Conservation (phyloP, 2,888 invertebrate species). For the Microdon myrmicae region DNA sequence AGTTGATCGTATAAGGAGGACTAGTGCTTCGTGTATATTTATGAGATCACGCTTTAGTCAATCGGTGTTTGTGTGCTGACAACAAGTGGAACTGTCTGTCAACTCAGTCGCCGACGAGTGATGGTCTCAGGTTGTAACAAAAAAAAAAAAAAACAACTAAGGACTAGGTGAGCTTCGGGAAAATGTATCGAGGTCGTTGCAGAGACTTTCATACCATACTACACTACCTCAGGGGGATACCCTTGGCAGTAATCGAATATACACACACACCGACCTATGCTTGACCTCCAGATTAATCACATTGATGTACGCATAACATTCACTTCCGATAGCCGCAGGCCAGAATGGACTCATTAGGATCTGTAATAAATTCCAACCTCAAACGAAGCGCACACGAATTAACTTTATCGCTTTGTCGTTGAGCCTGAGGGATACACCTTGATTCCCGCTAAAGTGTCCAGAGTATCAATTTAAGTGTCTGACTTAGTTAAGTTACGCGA, state of each 20-base stretch:
- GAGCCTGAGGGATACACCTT: slow-evolving; percentile 43
- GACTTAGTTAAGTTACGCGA: slow-evolving; percentile 61
- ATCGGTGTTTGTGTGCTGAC: slow-evolving; percentile 49
- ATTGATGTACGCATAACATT: slow-evolving; percentile 45
- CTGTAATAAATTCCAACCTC: slow-evolving; percentile 47
- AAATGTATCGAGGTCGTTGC: slow-evolving; percentile 31
- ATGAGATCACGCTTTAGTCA: slow-evolving; percentile 51
- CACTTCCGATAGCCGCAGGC: slow-evolving; percentile 32
- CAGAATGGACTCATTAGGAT: slow-evolving; percentile 41
- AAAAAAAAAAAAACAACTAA: too few relatives aligned
- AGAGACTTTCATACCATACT: slow-evolving; percentile 38
- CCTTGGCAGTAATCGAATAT: slow-evolving; percentile 2
- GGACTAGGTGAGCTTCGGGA: slow-evolving; percentile 19
- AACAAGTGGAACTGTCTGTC: slow-evolving; percentile 53
- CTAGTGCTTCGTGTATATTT: slow-evolving; percentile 47
- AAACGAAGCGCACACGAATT: slow-evolving; percentile 36
- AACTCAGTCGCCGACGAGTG: too few relatives aligned
- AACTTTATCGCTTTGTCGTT: slow-evolving; percentile 45
- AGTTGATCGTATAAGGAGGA: slow-evolving; percentile 13
- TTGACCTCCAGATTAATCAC: slow-evolving; percentile 46
- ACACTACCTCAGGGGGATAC: background rate
- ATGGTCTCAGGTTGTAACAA: too few relatives aligned
- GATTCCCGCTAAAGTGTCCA: slow-evolving; percentile 54
- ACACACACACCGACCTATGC: slow-evolving; percentile 11
- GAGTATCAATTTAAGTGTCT: slow-evolving; percentile 59